phyloP scores from a whole-genome alignment of 2,888 invertebrate species.

The Marronus borbonicus region DNA sequence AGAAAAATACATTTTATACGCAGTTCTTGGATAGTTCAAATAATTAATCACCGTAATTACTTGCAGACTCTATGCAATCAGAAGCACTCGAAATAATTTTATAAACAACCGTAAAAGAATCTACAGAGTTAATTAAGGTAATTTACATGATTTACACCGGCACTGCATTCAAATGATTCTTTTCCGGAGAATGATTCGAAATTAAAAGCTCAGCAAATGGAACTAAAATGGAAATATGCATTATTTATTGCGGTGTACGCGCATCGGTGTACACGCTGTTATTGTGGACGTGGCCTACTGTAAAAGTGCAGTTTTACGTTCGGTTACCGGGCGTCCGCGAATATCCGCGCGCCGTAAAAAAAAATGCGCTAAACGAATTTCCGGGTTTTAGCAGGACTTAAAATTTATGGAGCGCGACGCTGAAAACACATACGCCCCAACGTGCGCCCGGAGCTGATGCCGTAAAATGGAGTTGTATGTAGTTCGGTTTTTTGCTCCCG shows the following conservation, averaged over 20 bases:
- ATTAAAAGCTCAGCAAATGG: slow-evolving; percentile 21
- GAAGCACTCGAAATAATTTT: no score
- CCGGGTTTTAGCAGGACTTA: neutral
- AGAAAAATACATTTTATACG: no score
- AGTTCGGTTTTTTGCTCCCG: slow-evolving; percentile 29
- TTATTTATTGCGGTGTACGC: slow-evolving; percentile 15
- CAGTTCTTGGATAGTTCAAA: no score
- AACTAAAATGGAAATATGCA: slow-evolving; percentile 14
- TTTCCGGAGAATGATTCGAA: neutral
- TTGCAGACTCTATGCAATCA: no score
- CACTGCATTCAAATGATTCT: neutral
- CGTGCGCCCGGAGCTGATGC: no score
- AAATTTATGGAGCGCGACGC: slow-evolving; percentile 8
- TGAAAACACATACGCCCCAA: neutral
- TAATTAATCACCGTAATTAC: no score
- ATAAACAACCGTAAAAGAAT: neutral
- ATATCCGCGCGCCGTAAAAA: slow-evolving; percentile 1
- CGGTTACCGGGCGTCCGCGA: neutral
- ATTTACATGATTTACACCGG: no score
- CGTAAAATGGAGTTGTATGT: slow-evolving; percentile 27
- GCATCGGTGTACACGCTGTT: neutral
- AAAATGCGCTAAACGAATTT: slow-evolving; percentile 16
- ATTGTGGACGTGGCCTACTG: neutral
- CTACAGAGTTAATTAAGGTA: no score
- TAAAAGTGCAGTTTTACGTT: slow-evolving; percentile 6